Base-by-base conservation (phyloP, 2,797 vertebrate genomes). In the Diglossa cyanea region DNA sequence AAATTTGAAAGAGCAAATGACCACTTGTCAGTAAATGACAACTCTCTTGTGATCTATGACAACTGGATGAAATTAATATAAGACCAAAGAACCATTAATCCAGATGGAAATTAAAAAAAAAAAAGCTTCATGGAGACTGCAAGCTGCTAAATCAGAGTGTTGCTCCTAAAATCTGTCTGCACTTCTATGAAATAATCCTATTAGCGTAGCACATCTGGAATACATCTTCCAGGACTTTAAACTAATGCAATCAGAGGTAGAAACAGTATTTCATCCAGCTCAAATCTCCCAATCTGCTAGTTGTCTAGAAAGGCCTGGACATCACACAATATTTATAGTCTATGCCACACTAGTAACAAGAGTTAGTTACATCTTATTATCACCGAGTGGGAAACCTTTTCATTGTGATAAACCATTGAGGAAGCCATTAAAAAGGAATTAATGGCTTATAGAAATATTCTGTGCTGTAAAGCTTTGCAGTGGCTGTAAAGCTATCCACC, bases 181-280 rank as follows among this genome's bases (percentile, higher is more conserved):
- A 72, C 48, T 83, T 71, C 35, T 66, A 68, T 57, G 51, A 91
- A 91, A 71, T 75, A 87, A 88, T 87, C 50, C 18, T 86, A 35
- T 93, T 93, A 92, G 31, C 31, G 80, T 17, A 80, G n/a, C 35
- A 90, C 78, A 91, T 92, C 84, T 94, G 89, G 65, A 93, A 75
- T 68, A 42, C 21, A 86, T 90, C 68, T 88, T 87, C 57, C 47
- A 68, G 31, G 44, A 37, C 30, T 80, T 95, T 25, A 75, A 83
- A 50, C 47, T 86, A 95, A 90, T 78, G 70, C 62, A 90, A 62
- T 94, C 50, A 68, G 57, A 72, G 57, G 33, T 50, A 91, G 78
- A 91, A 95, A 77, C 39, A 65, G 40, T 86, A 66, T 90, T 94
- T 91, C 37, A 91, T 33, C 9, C 39, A 72, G 28, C 42, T 78